These are phyloP conservation scores for Blennius ocellaris DNA, from an alignment of 2,113 vertebrate species.

Conservation along the genomic window DNA sequence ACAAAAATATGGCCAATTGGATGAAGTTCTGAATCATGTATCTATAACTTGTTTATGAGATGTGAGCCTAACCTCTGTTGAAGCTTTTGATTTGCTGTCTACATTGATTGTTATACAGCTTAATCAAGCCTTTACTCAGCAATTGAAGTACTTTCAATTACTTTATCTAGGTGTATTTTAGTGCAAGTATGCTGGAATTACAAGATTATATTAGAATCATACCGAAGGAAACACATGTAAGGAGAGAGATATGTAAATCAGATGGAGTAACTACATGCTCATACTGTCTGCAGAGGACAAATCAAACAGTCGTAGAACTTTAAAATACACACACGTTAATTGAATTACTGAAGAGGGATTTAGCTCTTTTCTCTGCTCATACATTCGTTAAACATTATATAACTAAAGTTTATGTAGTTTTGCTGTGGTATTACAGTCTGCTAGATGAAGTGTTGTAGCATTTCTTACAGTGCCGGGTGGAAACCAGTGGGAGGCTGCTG, in stretches of 20 bases:
- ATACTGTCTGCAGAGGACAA: background rate
- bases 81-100: too few relatives aligned
- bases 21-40: too few relatives aligned
- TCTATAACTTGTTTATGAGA: too few relatives aligned
- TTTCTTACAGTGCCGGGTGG: background rate
- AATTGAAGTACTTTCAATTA: too few relatives aligned
- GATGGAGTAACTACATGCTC: background rate
- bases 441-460: background rate
- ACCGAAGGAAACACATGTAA: background rate
- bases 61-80: too few relatives aligned
- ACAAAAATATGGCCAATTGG: too few relatives aligned
- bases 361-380: background rate
- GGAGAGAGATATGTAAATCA: background rate
- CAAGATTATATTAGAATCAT: too few relatives aligned
- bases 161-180: too few relatives aligned
- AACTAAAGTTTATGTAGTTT: background rate
- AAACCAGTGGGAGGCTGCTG: background rate
- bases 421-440: background rate
- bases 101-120: too few relatives aligned
- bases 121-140: too few relatives aligned
- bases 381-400: background rate
- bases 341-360: background rate
- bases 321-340: background rate
- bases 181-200: too few relatives aligned
- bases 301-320: too few relatives aligned